Evolutionary conservation across 2,888 invertebrate genomes (phyloP), one percentile per base, ranked within the genome.

Genomic region (Andrena bucephala): DNA sequence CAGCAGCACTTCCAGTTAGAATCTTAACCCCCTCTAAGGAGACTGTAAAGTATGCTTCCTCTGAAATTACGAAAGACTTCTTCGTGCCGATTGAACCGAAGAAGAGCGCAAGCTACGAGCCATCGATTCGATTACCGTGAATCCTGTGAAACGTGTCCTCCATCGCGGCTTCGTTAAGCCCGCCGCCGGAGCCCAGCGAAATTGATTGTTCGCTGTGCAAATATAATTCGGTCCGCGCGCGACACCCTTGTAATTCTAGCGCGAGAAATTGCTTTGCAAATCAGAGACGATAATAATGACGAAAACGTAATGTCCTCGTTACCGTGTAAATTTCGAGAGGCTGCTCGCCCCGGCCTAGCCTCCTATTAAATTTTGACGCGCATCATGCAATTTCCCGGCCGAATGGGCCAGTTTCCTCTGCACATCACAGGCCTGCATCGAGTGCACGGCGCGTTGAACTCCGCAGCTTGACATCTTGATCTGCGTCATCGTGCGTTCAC

Each of bases 331-430:
- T 60, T 60, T 74, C 66, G 27, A 77, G 60, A 0, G 10, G n/a
- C 8, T 48, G 27, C 16, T 20, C 31, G 16, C n/a, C 0, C 8
- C 16, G 0, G 8, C 27, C 8, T 10, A 13, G 31, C n/a, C n/a
- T 24, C 16, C 13, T 7, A 69, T 71, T 67, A 62, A 77, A 60
- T 69, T 65, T 60, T 31, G 57, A 52, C 27, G 50, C 5, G 20
- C 52, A 65, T 77, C 65, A 50, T 29, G 59, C 60, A 77, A 78
- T 81, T 78, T 79, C 79, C 31, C 59, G 36, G 10, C 13, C 68
- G 57, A 72, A 69, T 59, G 31, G 62, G 29, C 27, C 72, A 24
- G 42, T 59, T 69, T 52, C 10, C 27, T 70, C 5, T 8, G 13
- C 5, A 2, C 24, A 50, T 27, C n/a, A n/a, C 31, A 59, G 42